Base-by-base conservation (phyloP, 53 echinoderm and acorn worm species). In the Actinopyga echinites region DNA sequence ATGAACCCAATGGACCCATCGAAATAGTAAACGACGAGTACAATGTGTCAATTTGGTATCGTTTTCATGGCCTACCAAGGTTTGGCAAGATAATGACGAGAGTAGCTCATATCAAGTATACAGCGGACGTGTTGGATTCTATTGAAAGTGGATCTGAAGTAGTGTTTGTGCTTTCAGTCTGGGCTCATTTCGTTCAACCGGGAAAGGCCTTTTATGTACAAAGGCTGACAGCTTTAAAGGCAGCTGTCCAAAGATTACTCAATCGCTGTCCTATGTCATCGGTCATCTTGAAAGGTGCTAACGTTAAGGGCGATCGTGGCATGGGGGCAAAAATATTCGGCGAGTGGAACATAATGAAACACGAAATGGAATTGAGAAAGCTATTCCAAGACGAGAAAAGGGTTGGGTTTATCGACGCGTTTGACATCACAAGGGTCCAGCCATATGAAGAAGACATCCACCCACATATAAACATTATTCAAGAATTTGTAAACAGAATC, bases 21-120 rank as follows among this genome's bases (percentile, higher is more conserved):
- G n/a, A n/a, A n/a, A n/a, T n/a, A n/a, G n/a, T n/a, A n/a, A n/a
- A n/a, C n/a, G n/a, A n/a, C n/a, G n/a, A n/a, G n/a, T n/a, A n/a
- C n/a, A n/a, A n/a, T n/a, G n/a, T n/a, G n/a, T n/a, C n/a, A n/a
- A n/a, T n/a, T n/a, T n/a, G n/a, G n/a, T n/a, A n/a, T n/a, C n/a
- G n/a, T n/a, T 71, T 71, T 38, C 71, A 71, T 38, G 71, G 71
- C 5, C 71, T 71, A 37, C 71, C 71, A 5, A 71, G 71, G 35
- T n/a, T 43, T n/a, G 32, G 32, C n/a, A n/a, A n/a, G 24, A 25
- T 71, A 17, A 5, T 71, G 40, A 21, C 42, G 22, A 71, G 43
- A 71, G 35, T 43, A 11, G 71, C 36, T 43, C 13, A 37, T 5
- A 71, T 71, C 30, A 43, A 71, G 42, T 71, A 19, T 22, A 71